Base-by-base conservation (phyloP, 2,797 vertebrate species). In the Crenichthys baileyi region DNA sequence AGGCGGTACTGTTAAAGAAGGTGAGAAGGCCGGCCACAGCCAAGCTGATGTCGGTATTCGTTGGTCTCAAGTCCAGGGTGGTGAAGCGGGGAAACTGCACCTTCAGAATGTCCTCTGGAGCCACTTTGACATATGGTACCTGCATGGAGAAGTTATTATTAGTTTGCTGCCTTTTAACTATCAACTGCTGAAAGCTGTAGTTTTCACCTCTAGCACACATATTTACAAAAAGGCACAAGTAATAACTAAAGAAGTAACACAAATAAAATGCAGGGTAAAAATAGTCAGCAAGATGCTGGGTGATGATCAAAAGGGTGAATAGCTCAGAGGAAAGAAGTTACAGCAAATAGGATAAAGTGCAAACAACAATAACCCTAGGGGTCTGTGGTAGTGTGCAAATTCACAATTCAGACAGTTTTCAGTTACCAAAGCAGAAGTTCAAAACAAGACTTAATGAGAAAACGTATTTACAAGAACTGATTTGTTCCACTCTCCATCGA, bases 71-170 rank as follows among this genome's bases (percentile, higher is more conserved):
- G 95, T 99, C 98, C 92, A 99, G 93, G 39, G 98, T 98, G 85
- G 98, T 99, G 95, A 99, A 99, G n/a, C 98, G 96, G 79, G 97
- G 98, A 82, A 97, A 97, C 92, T 99, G 97, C 63, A 97, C 96
- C 95, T 98, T 98, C 90, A 98, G 91, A 80, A 98, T 98, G 90
- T 99, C 98, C 91, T 99, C 98, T 0, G 98, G 97, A 72, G 98
- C 97, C 90, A 99, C 98, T 94, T 97, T 99, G 90, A 99, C 97
- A 77, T 99, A 99, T 78, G 98, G 98, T n/a, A 99, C 98, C 98
- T 99, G 87, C 77, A 89, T 68, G 79, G 77, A 89, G 44, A 89
- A 0, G 31, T n/a, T 68, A 7, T 53, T 18, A 73, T 87, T 73
- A 91, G 74, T 13, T 67, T 48, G 76, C 29, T 77, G 72, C 41